Evolutionary conservation across 2,888 invertebrate species (phyloP), one percentile per base, ranked within the genome.

Genomic region (Epiblema foenella): DNA sequence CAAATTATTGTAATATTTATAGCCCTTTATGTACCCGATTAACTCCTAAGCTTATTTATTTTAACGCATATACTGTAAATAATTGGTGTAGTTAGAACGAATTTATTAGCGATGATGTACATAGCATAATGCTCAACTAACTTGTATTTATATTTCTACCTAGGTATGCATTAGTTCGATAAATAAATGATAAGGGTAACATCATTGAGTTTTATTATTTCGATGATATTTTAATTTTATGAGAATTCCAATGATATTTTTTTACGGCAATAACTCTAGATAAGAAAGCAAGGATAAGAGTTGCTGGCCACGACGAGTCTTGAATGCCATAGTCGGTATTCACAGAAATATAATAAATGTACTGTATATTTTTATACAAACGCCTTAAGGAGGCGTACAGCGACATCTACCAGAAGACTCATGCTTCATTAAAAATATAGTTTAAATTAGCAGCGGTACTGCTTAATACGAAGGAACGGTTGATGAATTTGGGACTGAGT

Each of bases 51-150:
- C 51, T 49, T 70, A 70, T 70, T 70, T 70, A 70, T 70, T 70
- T 52, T 66, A 66, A 37, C 12, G 20, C 29, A 33, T 66, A 24
- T 39, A 24, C 5, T 71, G 70, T 71, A 71, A 71, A 71, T 71
- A 71, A 49, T 56, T 29, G 60, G 65, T 66, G 66, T 71, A 71
- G 64, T 46, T 65, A 67, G 52, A 42, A 72, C 57, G 62, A 68
- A 72, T 72, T 67, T 72, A 72, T 17, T 68, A 72, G 63, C 33
- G 54, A 17, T 51, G 1, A 11, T 72, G 74, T 73, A 70, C 49
- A 68, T 73, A 70, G 52, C 64, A 58, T 39, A 73, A 69, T 74
- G 74, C 74, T 74, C 74, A 73, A 73, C 56, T 68, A 46, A 57
- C 46, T 49, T 71, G 24, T 71, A 66, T 66, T 70, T 66, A 66